Evolutionary conservation across 2,797 vertebrate genomes (phyloP), one percentile per base, ranked within the genome.

Genomic region (Gobionotothen gibberifrons): DNA sequence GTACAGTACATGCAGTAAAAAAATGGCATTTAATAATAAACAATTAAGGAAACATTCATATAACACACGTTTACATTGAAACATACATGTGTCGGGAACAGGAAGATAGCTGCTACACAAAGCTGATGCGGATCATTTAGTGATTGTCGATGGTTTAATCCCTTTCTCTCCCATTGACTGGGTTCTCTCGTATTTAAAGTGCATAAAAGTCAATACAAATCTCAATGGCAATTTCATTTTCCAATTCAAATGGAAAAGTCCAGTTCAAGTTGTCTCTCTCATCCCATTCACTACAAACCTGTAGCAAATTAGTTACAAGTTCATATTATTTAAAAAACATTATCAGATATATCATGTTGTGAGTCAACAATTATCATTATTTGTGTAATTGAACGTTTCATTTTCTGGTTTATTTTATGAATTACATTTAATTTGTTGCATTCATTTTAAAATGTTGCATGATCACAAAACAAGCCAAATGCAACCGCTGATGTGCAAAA

Each of bases 91-190:
- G 17, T 21, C n/a, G 6, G 44, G 15, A 58, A 21, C n/a, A 42
- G 42, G 7, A 62, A 17, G 36, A 29, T 26, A 60, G 44, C 21
- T 19, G 69, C 54, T 48, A 53, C 60, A 69, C 46, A 48, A 10
- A 36, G 62, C 4, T 65, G 39, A 69, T 67, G 17, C 22, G 40
- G 11, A 26, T 54, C 58, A 78, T 48, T 59, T 36, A 78, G 16
- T 56, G 46, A 61, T 36, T 48, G 46, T 58, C 2, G 9, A 52
- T 58, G 7, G 15, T 43, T 9, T 17, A 1, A 47, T 44, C 22
- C 60, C 12, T 51, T 39, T 60, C 10, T 13, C 15, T 49, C 14
- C 4, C 32, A 63, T 26, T 58, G 9, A 17, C 36, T 32, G 32
- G 10, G 36, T 22, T 51, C 10, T 44, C 12, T 13, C 9, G 62